Evolutionary conservation across 2,797 vertebrate species (phyloP).

Genomic region (Pangasius krempfi): DNA sequence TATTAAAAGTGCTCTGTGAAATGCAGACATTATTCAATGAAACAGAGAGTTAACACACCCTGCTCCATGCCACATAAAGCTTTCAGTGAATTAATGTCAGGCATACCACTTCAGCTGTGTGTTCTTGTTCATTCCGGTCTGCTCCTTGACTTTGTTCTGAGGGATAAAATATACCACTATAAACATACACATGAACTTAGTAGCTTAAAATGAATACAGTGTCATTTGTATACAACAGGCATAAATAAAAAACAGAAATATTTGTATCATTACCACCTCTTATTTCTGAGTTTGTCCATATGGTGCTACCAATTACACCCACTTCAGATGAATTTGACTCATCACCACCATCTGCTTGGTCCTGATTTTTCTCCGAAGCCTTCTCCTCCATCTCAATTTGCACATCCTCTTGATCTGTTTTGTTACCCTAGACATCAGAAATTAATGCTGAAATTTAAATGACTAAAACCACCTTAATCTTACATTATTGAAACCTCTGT

Average conservation of each 20-base stretch:
- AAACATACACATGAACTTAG: neutral
- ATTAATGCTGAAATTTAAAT: neutral
- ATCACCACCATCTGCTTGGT: slow-evolving; percentile 52
- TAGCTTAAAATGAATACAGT: neutral
- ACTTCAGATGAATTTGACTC: slow-evolving; percentile 32
- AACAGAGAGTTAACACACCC: neutral
- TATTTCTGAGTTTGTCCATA: slow-evolving; percentile 46
- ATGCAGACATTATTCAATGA: neutral
- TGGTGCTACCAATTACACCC: slow-evolving; percentile 26
- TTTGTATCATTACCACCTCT: slow-evolving; percentile 28
- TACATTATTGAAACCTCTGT: neutral
- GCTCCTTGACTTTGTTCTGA: slow-evolving; percentile 56
- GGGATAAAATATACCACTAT: neutral
- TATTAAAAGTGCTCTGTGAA: neutral
- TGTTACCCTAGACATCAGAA: slow-evolving; percentile 36
- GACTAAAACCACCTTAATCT: neutral
- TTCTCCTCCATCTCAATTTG: slow-evolving; percentile 39
- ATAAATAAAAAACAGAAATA: neutral
- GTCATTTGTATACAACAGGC: neutral
- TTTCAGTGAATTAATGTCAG: neutral
- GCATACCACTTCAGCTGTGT: slow-evolving; percentile 39
- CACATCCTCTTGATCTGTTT: slow-evolving; percentile 42
- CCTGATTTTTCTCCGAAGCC: slow-evolving; percentile 46
- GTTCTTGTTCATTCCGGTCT: slow-evolving; percentile 47
- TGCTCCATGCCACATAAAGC: neutral